Conservation (phyloP, 2,888 invertebrate genomes). For the Leucophora obtusa region DNA sequence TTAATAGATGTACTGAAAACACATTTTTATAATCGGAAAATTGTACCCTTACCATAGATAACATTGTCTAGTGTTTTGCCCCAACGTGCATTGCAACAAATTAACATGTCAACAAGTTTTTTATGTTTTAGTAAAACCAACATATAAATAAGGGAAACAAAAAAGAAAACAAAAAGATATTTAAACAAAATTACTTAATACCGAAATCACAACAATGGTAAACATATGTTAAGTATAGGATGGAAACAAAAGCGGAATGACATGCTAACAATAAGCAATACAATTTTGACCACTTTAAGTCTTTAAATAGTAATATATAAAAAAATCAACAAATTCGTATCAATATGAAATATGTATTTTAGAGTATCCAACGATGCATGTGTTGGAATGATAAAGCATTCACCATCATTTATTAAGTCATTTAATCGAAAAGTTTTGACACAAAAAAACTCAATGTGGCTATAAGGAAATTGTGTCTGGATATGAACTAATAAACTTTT, state of each 20-base stretch:
- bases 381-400: background rate
- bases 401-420: background rate
- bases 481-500: background rate
- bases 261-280: background rate
- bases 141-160: background rate
- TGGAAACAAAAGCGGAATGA: background rate
- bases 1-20: no score
- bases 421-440: background rate
- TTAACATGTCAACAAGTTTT: background rate
- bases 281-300: background rate
- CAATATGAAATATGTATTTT: background rate
- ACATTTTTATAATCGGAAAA: no score
- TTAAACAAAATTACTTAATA: background rate
- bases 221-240: background rate
- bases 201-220: background rate
- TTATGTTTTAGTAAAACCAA: background rate
- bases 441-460: background rate
- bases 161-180: background rate
- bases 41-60: no score
- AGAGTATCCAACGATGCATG: background rate
- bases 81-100: no score
- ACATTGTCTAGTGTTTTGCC: no score
- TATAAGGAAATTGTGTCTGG: background rate
- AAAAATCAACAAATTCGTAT: background rate
- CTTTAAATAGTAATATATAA: background rate